Evolutionary conservation across 2,888 invertebrate species (phyloP).

Genomic region (Habrosyne pyritoides): DNA sequence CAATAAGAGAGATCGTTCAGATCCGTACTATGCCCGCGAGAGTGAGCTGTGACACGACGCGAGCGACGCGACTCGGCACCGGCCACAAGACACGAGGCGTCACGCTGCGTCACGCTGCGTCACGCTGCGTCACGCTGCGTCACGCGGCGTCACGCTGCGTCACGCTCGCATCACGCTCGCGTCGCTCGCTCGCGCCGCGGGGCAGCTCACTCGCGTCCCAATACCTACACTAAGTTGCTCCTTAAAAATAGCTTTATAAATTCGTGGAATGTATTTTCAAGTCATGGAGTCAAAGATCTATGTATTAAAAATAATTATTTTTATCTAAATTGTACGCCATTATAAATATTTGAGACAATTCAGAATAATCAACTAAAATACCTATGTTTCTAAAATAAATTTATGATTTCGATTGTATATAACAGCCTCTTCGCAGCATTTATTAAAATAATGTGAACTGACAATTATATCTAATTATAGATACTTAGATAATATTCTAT

Average conservation of each 20-base stretch:
- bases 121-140: no score
- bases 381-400: conserved; percentile 7
- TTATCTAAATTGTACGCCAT: not conserved
- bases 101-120: no score
- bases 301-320: conserved; percentile 7
- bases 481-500: conserved; percentile 14
- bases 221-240: conserved; percentile 15
- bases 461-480: conserved; percentile 7
- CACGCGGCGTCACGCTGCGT: no score
- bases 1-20: conserved; percentile 38
- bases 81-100: no score
- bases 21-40: conserved; percentile 21
- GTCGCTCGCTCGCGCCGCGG: not conserved
- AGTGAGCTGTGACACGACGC: no score
- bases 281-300: conserved; percentile 65
- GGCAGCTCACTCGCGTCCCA: not conserved
- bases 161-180: not conserved
- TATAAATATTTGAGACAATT: not conserved
- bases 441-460: conserved; percentile 1
- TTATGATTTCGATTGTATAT: conserved; percentile 28
- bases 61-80: no score
- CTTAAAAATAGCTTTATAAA: conserved; percentile 31
- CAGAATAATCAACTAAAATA: not conserved
- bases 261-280: conserved; percentile 71
- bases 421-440: conserved; percentile 23